Base-by-base conservation (phyloP, 2,888 invertebrate species). In the Ophion slaviceki region DNA sequence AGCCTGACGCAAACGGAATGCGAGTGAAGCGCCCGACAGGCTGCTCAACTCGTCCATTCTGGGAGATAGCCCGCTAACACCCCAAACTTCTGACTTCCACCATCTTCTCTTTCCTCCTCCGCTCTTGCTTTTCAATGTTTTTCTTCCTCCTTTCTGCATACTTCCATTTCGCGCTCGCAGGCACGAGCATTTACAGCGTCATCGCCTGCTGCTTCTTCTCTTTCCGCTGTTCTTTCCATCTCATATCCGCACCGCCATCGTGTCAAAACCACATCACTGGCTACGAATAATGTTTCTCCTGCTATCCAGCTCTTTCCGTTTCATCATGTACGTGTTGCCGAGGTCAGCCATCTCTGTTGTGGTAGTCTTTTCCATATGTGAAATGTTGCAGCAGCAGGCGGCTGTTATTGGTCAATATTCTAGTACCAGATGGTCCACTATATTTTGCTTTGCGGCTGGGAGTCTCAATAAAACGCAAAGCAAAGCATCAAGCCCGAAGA, bases 31-130 rank as follows among this genome's bases (percentile, higher is more conserved):
- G 66, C 32, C 53, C 36, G 76, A 82, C 77, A 77, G 77, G 64
- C 70, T 70, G 59, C 82, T 77, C 77, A n/a, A 77, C 80, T 84
- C 84, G 80, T 80, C 62, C 61, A 67, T 80, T 77, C 47, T 62
- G n/a, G 72, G 66, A 62, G 84, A 84, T 84, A 80, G 84, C 77
- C 67, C 72, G 67, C 62, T 80, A 61, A 71, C 57, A 72, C 77
- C 61, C 72, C 74, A 67, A 84, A 80, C 80, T 84, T 82, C 61
- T 32, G 82, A 67, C 79, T 83, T 71, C n/a, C 82, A 53, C 62
- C 53, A 53, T 45, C 57, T 57, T 67, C 61, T 53, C 10, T 72
- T 36, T 32, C 59, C 72, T 45, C 67, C 61, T 70, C 67, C 47
- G 1, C 24, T 40, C 40, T 8, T 40, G 40, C 14, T 62, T 45